A percentile compares a stretch with the other conserved stretches of the same genome.
Conservation (phyloP, 2,888 invertebrate species). For the Ichneumon xanthorius region DNA sequence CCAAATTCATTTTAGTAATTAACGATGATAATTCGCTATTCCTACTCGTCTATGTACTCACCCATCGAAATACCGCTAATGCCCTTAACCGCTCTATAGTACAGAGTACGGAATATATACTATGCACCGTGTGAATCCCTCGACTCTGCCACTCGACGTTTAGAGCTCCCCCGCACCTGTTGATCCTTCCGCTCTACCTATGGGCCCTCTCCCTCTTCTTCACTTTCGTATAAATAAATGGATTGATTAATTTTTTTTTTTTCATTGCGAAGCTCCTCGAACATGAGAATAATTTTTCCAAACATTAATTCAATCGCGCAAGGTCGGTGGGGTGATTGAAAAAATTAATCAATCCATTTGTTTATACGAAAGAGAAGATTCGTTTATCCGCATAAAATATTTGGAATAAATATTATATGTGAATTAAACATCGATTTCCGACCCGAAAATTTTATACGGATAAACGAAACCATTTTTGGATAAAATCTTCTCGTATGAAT, state of each 20-base stretch:
- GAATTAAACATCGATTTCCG: too few relatives aligned
- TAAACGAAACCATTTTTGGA: too few relatives aligned
- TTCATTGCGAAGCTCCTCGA: neutral
- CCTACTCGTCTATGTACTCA: constrained; percentile 42
- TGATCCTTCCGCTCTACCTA: constrained; percentile 49
- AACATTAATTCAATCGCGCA: neutral
- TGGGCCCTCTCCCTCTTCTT: constrained; percentile 8
- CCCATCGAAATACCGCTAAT: constrained; percentile 62
- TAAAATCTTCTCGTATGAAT: too few relatives aligned
- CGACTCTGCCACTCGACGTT: constrained; percentile 48
- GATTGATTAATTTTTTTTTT: constrained; percentile 44
- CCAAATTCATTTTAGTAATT: constrained; percentile 55
- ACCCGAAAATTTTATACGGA: too few relatives aligned
- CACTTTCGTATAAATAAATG: constrained; percentile 44
- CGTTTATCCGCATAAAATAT: too few relatives aligned
- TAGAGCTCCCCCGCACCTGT: constrained; percentile 56
- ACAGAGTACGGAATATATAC: constrained; percentile 4
- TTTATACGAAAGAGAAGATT: too few relatives aligned
- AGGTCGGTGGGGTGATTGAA: too few relatives aligned
- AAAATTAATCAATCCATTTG: too few relatives aligned
- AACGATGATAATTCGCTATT: constrained; percentile 54
- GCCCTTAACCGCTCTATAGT: constrained; percentile 44
- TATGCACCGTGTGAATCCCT: constrained; percentile 47
- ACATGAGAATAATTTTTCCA: neutral
- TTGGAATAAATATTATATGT: too few relatives aligned